Evolutionary conservation across 2,113 vertebrate species (phyloP).

Genomic region (Albula goreensis): DNA sequence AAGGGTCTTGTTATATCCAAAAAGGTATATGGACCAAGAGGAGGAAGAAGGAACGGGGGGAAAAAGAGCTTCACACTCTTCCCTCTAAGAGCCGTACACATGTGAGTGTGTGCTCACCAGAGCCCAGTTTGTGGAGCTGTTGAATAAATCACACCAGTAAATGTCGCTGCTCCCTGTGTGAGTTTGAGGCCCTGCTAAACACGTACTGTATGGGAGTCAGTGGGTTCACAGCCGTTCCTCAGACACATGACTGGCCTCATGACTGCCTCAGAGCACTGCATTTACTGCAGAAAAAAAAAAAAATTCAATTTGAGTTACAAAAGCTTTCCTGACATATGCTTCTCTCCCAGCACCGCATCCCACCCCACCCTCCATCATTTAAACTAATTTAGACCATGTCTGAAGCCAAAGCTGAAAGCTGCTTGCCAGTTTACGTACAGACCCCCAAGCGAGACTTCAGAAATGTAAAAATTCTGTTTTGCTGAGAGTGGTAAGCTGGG

Average conservation of each 20-base stretch:
- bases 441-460: background rate
- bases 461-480: background rate
- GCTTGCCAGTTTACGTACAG: background rate
- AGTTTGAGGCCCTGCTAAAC: constrained; percentile 7
- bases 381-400: background rate
- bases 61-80: constrained; percentile 17
- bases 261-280: constrained; percentile 5
- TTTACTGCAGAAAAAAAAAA: constrained; percentile 2
- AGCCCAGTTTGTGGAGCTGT: background rate
- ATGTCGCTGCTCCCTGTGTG: background rate
- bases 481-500: background rate
- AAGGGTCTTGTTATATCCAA: background rate
- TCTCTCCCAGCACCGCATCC: background rate
- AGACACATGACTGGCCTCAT: constrained; percentile 20
- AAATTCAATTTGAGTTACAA: constrained; percentile 19
- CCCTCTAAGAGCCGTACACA: background rate
- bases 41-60: background rate
- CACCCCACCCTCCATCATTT: background rate
- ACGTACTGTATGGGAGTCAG: constrained; percentile 8
- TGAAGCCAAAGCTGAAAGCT: background rate
- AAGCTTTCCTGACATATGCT: background rate
- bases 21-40: background rate
- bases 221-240: constrained; percentile 29
- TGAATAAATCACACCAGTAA: background rate
- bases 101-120: background rate